Evolutionary conservation across 1,140 invertebrate species (phyloP).

Genomic region (Laupala kohalensis): DNA sequence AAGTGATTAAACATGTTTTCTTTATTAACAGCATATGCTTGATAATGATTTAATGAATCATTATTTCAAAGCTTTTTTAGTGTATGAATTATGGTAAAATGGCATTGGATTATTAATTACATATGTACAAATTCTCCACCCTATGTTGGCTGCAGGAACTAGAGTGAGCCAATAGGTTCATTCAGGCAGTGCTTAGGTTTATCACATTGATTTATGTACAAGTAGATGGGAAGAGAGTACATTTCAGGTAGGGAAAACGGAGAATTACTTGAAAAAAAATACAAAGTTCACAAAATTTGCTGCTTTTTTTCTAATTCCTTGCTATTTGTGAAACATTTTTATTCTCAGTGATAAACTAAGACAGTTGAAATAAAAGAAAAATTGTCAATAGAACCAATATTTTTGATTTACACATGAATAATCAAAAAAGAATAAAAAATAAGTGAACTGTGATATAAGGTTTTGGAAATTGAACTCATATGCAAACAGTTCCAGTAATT

Average conservation of each 20-base stretch:
- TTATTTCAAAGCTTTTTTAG: too few relatives aligned
- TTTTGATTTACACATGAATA: too few relatives aligned
- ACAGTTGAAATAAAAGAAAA: too few relatives aligned
- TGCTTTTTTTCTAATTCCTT: not conserved
- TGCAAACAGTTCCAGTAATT: too few relatives aligned
- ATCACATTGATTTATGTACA: not conserved
- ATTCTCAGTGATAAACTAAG: too few relatives aligned
- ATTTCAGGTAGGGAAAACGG: not conserved
- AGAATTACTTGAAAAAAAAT: not conserved
- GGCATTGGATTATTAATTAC: not conserved
- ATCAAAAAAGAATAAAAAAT: too few relatives aligned
- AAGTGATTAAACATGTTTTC: too few relatives aligned
- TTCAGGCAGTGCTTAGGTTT: not conserved
- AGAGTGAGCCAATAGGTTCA: not conserved
- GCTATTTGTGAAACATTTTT: not conserved
- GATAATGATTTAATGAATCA: too few relatives aligned
- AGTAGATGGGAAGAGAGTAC: not conserved
- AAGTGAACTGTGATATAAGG: too few relatives aligned
- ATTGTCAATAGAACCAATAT: too few relatives aligned
- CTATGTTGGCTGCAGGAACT: not conserved
- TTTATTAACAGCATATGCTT: too few relatives aligned
- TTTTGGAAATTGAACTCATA: too few relatives aligned
- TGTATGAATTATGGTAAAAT: not conserved
- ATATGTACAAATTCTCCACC: not conserved
- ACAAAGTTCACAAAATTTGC: not conserved